Conservation (phyloP, 1,140 invertebrate species). For the Drosophila varians region DNA sequence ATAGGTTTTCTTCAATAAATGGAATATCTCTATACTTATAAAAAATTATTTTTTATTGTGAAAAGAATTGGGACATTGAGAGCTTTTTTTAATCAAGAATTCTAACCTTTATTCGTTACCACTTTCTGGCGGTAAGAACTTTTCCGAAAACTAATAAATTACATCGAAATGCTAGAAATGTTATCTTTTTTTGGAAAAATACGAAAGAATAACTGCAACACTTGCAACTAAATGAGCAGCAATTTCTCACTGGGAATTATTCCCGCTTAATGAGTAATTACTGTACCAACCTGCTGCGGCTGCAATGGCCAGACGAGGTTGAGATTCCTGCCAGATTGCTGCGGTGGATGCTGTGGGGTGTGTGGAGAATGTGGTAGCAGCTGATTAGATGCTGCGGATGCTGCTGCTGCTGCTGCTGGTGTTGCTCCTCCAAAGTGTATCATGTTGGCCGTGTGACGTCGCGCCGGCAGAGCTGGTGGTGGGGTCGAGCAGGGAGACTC, state of each 20-base stretch:
- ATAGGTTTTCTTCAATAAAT: conserved; percentile 1
- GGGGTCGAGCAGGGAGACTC: conserved; percentile 52
- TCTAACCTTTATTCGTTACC: too few relatives aligned
- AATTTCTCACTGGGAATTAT: neutral
- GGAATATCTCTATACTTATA: too few relatives aligned
- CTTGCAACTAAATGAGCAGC: too few relatives aligned
- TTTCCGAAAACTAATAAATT: too few relatives aligned
- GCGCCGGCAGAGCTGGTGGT: conserved; percentile 67
- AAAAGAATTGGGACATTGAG: too few relatives aligned
- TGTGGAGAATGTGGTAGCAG: conserved; percentile 22
- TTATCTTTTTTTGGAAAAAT: too few relatives aligned
- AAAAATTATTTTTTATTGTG: too few relatives aligned
- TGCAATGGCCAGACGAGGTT: conserved; percentile 54
- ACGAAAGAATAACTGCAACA: too few relatives aligned
- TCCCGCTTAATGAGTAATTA: neutral
- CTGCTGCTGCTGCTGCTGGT: conserved; percentile 18
- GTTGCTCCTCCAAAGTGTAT: conserved; percentile 51
- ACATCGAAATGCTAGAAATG: too few relatives aligned
- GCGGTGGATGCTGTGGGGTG: conserved; percentile 4
- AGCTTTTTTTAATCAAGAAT: too few relatives aligned
- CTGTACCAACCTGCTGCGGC: conserved; percentile 58
- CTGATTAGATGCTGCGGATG: conserved; percentile 52
- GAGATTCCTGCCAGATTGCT: conserved; percentile 48
- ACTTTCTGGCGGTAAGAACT: too few relatives aligned
- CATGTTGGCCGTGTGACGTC: conserved; percentile 63